Percentiles rank a stretch among this genome's conserved stretches.
Evolutionary conservation across 2,797 vertebrate species (phyloP).

Genomic region (Antennarius maculatus): DNA sequence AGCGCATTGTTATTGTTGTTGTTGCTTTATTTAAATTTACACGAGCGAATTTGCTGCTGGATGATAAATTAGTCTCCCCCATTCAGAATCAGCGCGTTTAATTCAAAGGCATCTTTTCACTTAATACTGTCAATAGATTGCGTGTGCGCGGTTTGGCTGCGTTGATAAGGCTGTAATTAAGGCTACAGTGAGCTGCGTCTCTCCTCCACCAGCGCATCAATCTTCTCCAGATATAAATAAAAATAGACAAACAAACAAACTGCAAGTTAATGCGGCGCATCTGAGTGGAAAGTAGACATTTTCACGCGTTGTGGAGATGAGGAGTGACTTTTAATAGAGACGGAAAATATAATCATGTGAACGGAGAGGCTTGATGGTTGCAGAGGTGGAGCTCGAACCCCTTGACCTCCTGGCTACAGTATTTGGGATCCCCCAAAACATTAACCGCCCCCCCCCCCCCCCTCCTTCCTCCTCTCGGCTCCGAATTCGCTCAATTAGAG

Average conservation of each 20-base stretch:
- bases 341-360: conserved; percentile 81
- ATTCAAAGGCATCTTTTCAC: conserved; percentile 40
- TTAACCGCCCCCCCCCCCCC: conserved; percentile 1
- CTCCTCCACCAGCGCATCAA: conserved; percentile 87
- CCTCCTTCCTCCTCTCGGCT: conserved; percentile 68
- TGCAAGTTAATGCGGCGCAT: conserved; percentile 95
- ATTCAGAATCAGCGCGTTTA: neutral
- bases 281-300: conserved; percentile 98
- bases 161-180: conserved; percentile 87
- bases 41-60: neutral
- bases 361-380: neutral
- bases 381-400: conserved; percentile 30
- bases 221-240: conserved; percentile 93
- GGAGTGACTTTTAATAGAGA: conserved; percentile 96
- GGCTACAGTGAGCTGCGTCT: conserved; percentile 82
- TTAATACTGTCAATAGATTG: conserved; percentile 12
- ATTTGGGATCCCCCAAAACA: neutral
- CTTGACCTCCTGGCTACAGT: conserved; percentile 32
- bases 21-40: neutral
- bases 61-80: neutral
- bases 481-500: conserved; percentile 92
- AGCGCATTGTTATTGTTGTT: neutral
- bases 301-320: conserved; percentile 95
- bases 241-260: conserved; percentile 93
- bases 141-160: conserved; percentile 66